Conservation (phyloP, 1,140 invertebrate species). For the Drosophila pseudoananassae region DNA sequence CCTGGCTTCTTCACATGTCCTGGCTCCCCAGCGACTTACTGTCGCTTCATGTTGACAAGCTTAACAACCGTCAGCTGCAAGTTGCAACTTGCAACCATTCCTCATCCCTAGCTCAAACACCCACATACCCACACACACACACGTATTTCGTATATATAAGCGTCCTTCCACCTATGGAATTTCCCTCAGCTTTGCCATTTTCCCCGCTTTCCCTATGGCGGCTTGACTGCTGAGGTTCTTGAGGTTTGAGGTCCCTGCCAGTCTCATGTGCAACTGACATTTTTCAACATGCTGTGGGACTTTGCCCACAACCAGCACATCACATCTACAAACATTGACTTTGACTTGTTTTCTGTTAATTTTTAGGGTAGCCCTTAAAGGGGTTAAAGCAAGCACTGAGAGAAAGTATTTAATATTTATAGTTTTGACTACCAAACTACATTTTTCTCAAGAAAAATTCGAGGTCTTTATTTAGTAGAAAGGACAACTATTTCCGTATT, state of each 20-base stretch:
- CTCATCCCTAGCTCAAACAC: slow-evolving; percentile 36
- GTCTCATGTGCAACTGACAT: slow-evolving; percentile 62
- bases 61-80: slow-evolving; percentile 55
- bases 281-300: slow-evolving; percentile 60
- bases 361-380: slow-evolving; percentile 15
- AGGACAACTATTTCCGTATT: too few relatives aligned
- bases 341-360: slow-evolving; percentile 61
- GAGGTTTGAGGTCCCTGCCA: slow-evolving; percentile 31
- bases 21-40: slow-evolving; percentile 37
- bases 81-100: slow-evolving; percentile 32
- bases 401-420: slow-evolving; percentile 1
- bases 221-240: slow-evolving; percentile 51
- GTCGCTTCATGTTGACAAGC: slow-evolving; percentile 56
- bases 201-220: neutral
- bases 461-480: neutral
- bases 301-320: slow-evolving; percentile 27
- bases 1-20: slow-evolving; percentile 9
- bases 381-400: slow-evolving; percentile 16
- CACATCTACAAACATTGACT: slow-evolving; percentile 67
- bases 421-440: neutral
- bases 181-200: neutral
- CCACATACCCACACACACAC: neutral
- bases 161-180: neutral
- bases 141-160: too few relatives aligned
- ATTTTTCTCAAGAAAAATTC: neutral